These are phyloP conservation scores for Cotesia glomerata DNA, from an alignment of 1,140 invertebrate species.

Conservation along the genomic window DNA sequence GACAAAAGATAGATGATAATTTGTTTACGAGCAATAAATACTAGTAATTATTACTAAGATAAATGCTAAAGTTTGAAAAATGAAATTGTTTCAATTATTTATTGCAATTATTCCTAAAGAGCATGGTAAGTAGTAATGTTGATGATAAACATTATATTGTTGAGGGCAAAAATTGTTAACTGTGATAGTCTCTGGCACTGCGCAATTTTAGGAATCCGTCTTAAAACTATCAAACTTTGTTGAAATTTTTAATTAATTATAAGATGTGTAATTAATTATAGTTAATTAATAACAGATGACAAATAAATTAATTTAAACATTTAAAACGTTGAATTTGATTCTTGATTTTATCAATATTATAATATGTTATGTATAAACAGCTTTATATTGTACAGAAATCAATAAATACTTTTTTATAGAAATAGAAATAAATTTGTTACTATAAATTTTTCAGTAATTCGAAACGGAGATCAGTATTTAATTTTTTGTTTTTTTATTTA, in stretches of 20 bases:
- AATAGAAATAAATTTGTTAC: too few species aligned
- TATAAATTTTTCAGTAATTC: too few species aligned
- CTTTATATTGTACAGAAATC: too few species aligned
- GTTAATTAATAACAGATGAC: too few species aligned
- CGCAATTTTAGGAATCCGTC: slow-evolving; percentile 29
- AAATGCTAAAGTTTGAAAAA: background rate
- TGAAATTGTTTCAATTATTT: slow-evolving; percentile 18
- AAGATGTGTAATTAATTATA: too few species aligned
- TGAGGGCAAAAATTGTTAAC: slow-evolving; percentile 33
- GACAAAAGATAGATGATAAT: background rate
- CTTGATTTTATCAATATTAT: too few species aligned
- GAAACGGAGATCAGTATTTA: too few species aligned
- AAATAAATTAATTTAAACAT: too few species aligned
- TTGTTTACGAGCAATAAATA: background rate
- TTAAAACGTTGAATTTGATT: too few species aligned
- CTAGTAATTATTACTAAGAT: background rate
- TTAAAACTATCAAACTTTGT: slow-evolving; percentile 17
- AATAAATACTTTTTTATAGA: too few species aligned
- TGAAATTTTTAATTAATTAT: background rate
- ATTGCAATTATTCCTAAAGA: background rate
- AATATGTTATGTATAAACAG: too few species aligned
- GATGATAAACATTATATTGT: slow-evolving; percentile 18
- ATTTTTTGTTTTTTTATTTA: too few species aligned
- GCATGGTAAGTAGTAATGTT: slow-evolving; percentile 17
- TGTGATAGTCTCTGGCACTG: slow-evolving; percentile 33